phyloP scores from a whole-genome alignment of 2,888 invertebrate species.

The Lasioglossum calceatum region DNA sequence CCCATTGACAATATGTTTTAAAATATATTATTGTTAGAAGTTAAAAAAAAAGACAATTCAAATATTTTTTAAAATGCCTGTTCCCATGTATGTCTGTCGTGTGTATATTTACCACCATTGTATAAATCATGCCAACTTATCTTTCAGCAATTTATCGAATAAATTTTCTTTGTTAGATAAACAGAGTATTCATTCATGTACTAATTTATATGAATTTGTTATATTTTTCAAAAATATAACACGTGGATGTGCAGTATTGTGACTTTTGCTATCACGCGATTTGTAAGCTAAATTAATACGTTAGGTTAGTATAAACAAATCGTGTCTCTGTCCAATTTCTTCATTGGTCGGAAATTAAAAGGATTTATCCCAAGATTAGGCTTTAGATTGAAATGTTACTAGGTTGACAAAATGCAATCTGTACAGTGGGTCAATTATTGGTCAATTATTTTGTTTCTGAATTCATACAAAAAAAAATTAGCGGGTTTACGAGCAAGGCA shows the following conservation, averaged over 20 bases:
- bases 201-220: not conserved
- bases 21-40: constrained; percentile 84
- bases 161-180: constrained; percentile 4
- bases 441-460: not conserved
- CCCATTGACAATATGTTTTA: constrained; percentile 83
- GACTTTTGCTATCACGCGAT: not conserved
- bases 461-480: not conserved
- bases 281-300: not conserved
- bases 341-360: not conserved
- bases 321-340: not conserved
- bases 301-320: not conserved
- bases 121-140: not conserved
- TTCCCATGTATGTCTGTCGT: not conserved
- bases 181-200: not conserved
- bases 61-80: constrained; percentile 33
- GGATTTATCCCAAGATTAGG: not conserved
- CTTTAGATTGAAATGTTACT: not conserved
- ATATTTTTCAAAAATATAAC: not conserved
- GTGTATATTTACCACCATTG: not conserved
- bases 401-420: not conserved
- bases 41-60: constrained; percentile 65
- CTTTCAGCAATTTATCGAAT: not conserved
- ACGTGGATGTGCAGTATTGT: not conserved
- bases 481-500: no score
- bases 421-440: not conserved